Base-by-base conservation (phyloP, 1,140 invertebrate genomes). In the Globodera rostochiensis region DNA sequence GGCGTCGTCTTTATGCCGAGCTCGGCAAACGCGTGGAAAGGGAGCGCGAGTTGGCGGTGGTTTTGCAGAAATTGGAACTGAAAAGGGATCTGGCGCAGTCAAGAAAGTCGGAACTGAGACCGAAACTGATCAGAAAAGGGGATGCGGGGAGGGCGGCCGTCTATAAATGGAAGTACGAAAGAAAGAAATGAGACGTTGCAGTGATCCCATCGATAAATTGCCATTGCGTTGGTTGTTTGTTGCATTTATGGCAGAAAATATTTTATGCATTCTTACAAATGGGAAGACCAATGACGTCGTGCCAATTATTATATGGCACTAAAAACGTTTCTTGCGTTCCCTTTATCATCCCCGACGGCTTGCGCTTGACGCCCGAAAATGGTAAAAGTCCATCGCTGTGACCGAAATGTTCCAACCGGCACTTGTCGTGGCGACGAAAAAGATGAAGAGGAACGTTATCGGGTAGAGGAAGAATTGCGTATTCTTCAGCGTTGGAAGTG, bases 381-480 rank as follows among this genome's bases (percentile, higher is more conserved):
- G 92, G 90, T 96, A 96, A 89, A 95, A 95, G 86, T 93, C 91
- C 91, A 95, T 94, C 66, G 95, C 92, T 84, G 92, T 92, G 82
- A 92, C 91, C 71, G 93, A 95, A 91, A 92, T 87, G 85, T 93
- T 93, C 90, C 92, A 92, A 13, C 91, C 90, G 53, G 92, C 83
- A 15, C 91, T 87, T 69, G 97, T 89, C 19, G 94, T 94, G 13
- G 95, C 91, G 64, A 98, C 90, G 90, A 95, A 98, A 11, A 94
- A 90, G 1, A 98, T 85, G 77, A 94, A 90, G 50, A 96, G 91
- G 74, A 94, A 90, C 11, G 95, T 94, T 57, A 98, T 90, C 46
- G 95, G 94, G 85, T 95, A 94, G 78, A 99, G 92, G 89, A 98
- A 94, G 60, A 94, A 91, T 87, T 96, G 93, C 0, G 95, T 96